Percentiles rank a stretch among this genome's conserved stretches.
Conservation (phyloP, 2,113 vertebrate species). For the Sturnus vulgaris region DNA sequence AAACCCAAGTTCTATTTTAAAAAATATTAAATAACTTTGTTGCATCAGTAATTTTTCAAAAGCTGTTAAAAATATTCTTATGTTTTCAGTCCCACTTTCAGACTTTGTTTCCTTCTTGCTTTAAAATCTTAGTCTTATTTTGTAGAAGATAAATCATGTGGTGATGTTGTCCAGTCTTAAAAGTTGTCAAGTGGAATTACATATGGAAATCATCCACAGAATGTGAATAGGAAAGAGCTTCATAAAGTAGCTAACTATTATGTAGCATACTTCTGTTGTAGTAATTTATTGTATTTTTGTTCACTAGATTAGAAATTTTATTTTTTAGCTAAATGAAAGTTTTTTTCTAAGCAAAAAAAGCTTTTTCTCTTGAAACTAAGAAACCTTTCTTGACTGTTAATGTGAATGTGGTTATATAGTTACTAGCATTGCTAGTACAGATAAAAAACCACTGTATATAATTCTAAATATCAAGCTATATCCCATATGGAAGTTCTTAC, state of each 20-base stretch:
- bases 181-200: background rate
- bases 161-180: background rate
- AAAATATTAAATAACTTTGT: background rate
- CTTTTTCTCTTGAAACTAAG: background rate
- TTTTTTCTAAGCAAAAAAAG: background rate
- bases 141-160: background rate
- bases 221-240: background rate
- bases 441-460: background rate
- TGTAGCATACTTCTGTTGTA: background rate
- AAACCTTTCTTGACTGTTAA: background rate
- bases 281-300: background rate
- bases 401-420: background rate
- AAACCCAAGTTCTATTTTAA: background rate
- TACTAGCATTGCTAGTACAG: background rate
- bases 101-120: background rate
- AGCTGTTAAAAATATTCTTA: background rate
- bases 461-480: background rate
- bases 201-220: background rate
- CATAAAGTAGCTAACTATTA: background rate
- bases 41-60: background rate
- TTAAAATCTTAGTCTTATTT: background rate
- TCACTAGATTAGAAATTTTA: background rate
- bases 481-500: background rate
- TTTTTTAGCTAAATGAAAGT: background rate
- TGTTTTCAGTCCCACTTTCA: background rate